These are phyloP conservation scores for Theonella swinhoei DNA, from an alignment of 37 sponge, comb jelly and placozoan genomes.

Conservation along the genomic window DNA sequence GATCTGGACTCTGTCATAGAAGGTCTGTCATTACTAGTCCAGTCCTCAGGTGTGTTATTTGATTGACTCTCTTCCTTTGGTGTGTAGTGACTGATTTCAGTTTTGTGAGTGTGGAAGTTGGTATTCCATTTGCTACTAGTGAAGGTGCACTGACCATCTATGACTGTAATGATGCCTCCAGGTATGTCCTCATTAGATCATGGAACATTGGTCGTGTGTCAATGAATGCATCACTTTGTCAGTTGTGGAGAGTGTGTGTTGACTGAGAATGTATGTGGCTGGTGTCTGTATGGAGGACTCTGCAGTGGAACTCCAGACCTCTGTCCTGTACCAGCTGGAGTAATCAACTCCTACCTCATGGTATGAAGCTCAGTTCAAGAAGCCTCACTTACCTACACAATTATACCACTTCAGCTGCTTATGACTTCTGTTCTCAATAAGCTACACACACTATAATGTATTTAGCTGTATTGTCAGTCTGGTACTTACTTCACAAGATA, in stretches of 20 bases:
- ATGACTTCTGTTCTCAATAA: no score
- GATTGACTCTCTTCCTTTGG: no score
- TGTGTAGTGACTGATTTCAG: slow-evolving; percentile 38
- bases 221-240: neutral
- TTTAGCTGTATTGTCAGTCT: no score
- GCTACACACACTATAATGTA: no score
- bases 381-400: no score
- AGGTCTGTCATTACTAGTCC: neutral
- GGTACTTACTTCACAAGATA: no score
- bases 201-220: neutral
- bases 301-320: slow-evolving; percentile 43
- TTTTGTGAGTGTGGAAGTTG: slow-evolving; percentile 29
- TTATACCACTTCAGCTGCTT: no score
- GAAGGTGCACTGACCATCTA: slow-evolving; percentile 16
- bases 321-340: neutral
- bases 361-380: no score
- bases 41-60: neutral
- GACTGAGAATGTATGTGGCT: slow-evolving; percentile 42
- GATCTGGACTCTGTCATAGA: neutral
- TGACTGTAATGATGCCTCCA: slow-evolving; percentile 6
- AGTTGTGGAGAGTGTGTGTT: slow-evolving; percentile 48
- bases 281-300: slow-evolving; percentile 35
- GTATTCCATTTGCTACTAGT: slow-evolving; percentile 33
- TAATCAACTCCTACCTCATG: neutral
- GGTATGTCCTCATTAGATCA: neutral